Evolutionary conservation across 2,888 invertebrate species (phyloP), one percentile per base, ranked within the genome.

Genomic region (Ochlodes sylvanus): DNA sequence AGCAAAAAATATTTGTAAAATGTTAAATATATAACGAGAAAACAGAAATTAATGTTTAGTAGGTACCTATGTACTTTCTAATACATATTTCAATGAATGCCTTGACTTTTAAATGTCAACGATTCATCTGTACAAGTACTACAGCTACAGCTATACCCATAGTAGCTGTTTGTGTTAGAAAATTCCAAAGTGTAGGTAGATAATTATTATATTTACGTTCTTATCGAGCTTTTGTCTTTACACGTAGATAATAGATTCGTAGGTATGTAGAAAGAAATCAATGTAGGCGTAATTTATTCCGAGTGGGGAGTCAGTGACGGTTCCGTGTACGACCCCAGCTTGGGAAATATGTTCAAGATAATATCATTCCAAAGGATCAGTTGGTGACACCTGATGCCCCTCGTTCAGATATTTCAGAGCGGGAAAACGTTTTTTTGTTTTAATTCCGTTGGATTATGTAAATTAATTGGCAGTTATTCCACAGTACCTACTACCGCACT

Each of bases 381-480:
- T 92, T 88, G 79, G 77, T 76, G 78, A 87, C 92, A 93, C 92
- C 92, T 93, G 92, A 92, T 92, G 85, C 89, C 86, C 77, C 77
- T 79, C 77, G 76, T 77, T 81, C 80, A 58, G 63, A 63, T 50
- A 56, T 81, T 77, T 79, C 77, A 77, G 77, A 76, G 79, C 76
- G 79, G 75, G 77, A 56, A 62, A 62, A 27, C 52, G 42, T 54
- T 65, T 65, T 79, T 71, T 62, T 77, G 81, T 83, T 84, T 81
- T 80, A 81, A 86, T 84, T 83, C 75, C 65, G 69, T 69, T 72
- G 73, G 78, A 78, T 76, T 78, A 79, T 77, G 76, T 73, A 75
- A 75, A 75, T 75, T 73, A 62, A 63, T 55, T 61, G 54, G 44
- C 60, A 44, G 32, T 60, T 60, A 17, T 66, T 44, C 12, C 7